Evolutionary conservation across 2,113 vertebrate genomes (phyloP).

Genomic region (Sinocyclocheilus grahami): DNA sequence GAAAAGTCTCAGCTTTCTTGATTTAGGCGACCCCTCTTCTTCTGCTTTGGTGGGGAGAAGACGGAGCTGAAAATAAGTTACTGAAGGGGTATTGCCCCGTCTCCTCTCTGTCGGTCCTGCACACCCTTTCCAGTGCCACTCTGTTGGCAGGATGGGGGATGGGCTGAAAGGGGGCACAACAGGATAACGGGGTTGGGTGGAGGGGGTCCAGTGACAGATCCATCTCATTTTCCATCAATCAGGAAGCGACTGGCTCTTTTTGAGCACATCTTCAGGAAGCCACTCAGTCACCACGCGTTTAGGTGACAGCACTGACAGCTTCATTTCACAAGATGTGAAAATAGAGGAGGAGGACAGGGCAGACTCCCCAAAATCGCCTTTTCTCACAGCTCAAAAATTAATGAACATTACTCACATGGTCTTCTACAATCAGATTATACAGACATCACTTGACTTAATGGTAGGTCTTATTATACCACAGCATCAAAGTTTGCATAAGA

Average conservation of each 20-base stretch:
- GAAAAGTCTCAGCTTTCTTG: constrained; percentile 40
- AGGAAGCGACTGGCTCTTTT: constrained; percentile 67
- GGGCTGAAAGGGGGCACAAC: constrained; percentile 19
- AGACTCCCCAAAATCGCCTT: constrained; percentile 38
- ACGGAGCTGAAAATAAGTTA: constrained; percentile 46
- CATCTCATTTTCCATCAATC: constrained; percentile 77
- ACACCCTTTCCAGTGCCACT: constrained; percentile 44
- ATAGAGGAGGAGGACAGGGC: constrained; percentile 44
- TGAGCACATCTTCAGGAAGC: constrained; percentile 70
- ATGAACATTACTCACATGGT: constrained; percentile 23
- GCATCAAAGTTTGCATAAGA: background rate
- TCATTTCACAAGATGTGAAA: constrained; percentile 67
- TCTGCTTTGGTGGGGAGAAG: background rate
- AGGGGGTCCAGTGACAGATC: constrained; percentile 65
- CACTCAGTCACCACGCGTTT: constrained; percentile 75
- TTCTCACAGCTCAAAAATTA: constrained; percentile 34
- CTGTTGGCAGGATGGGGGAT: constrained; percentile 32
- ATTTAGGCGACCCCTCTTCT: constrained; percentile 9
- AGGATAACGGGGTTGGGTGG: constrained; percentile 5
- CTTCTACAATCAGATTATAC: constrained; percentile 10
- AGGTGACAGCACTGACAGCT: constrained; percentile 67
- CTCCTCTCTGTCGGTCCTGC: constrained; percentile 37
- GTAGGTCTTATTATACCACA: background rate
- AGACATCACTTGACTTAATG: background rate
- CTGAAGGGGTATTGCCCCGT: constrained; percentile 37